Evolutionary conservation across 2,113 vertebrate genomes (phyloP), one percentile per base, ranked within the genome.

Genomic region (Hippocampus guttulatus): DNA sequence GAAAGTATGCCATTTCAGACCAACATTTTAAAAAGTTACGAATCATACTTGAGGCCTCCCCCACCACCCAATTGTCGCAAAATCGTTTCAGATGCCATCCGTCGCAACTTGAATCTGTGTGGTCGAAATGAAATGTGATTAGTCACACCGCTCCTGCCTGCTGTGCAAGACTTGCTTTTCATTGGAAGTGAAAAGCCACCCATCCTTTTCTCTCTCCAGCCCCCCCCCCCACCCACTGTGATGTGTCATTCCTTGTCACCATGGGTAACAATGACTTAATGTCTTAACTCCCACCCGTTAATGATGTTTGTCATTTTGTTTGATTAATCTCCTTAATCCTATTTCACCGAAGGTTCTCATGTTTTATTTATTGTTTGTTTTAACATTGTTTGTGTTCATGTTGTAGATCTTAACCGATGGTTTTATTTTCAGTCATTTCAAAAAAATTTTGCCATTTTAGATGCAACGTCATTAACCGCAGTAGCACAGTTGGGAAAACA

Each of bases 281-380:
- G 69, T 61, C 78, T 87, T 91, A 89, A 88, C 85, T 74, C 69
- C 61, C 78, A 85, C 88, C 71, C 83, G 79, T 77, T 78, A n/a
- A 86, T 76, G 64, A 76, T 77, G 55, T 78, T 81, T 85, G 75
- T 70, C 49, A 72, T 16, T 58, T 60, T 68, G 63, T 79, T 72
- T 41, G 11, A 41, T 18, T 43, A 2, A 73, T 68, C 27, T 21
- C 60, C 70, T 70, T 45, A 65, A 67, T n/a, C 43, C 38, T 78
- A n/a, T 69, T 66, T 78, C 3, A 49, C 61, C 63, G 41, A 10
- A 1, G 70, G 21, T 68, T 11, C 71, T 38, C 21, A 27, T 77
- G 69, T 64, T 52, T 69, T 65, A 40, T 43, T 58, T 67, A 72
- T 70, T 69, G 47, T 81, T 73, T 77, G 33, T 77, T 75, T 85